A percentile compares a stretch with the other conserved stretches of the same genome.
Evolutionary conservation across 2,888 invertebrate species (phyloP).

Genomic region (Tortrix viridana): DNA sequence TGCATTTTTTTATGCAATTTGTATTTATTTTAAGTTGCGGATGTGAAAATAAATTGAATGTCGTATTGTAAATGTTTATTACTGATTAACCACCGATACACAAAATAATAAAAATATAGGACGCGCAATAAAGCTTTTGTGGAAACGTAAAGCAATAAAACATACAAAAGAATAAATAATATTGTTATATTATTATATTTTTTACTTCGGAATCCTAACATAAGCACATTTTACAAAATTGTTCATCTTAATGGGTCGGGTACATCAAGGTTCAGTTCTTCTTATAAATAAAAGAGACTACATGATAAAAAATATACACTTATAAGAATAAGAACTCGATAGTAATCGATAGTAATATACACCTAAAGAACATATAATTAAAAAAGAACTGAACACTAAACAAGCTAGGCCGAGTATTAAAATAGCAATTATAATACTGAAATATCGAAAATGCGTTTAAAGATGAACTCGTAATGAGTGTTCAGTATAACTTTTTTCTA

Average conservation of each 20-base stretch:
- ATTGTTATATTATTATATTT: not conserved
- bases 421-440: constrained; percentile 17
- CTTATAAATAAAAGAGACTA: too few species aligned
- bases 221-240: not conserved
- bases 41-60: constrained; percentile 45
- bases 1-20: too few species aligned
- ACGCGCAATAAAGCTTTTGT: constrained; percentile 13
- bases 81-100: constrained; percentile 50
- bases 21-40: not conserved
- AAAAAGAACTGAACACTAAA: too few species aligned
- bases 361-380: too few species aligned
- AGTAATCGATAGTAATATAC: too few species aligned
- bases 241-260: not conserved
- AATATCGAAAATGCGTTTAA: constrained; percentile 9
- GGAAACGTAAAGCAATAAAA: constrained; percentile 8
- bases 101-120: constrained; percentile 23
- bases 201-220: not conserved
- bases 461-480: not conserved
- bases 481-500: too few species aligned
- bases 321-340: too few species aligned
- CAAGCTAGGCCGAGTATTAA: not conserved
- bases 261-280: too few species aligned
- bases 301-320: too few species aligned
- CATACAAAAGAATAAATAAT: constrained; percentile 8
- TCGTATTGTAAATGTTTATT: constrained; percentile 50